These are phyloP conservation scores for Girardia tigrina DNA, from an alignment of 2,888 invertebrate species.

Conservation along the genomic window DNA sequence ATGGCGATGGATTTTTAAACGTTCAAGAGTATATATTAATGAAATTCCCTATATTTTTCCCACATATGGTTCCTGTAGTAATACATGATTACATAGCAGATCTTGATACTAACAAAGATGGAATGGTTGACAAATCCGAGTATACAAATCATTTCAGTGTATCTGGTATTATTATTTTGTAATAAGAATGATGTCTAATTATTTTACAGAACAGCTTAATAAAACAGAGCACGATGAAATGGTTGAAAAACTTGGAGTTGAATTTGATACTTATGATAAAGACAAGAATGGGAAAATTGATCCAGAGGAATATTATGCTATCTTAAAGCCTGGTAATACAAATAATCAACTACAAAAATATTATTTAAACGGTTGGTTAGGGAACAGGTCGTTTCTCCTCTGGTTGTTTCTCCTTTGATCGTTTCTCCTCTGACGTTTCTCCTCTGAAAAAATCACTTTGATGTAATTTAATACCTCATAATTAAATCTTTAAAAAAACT, in stretches of 20 bases:
- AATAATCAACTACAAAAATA: no score
- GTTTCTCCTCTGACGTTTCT: no score
- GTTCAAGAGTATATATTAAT: neutral
- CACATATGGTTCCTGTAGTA: neutral
- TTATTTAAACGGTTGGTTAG: no score
- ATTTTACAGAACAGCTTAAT: no score
- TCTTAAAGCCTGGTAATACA: neutral
- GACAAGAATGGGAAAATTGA: neutral
- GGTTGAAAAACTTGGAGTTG: neutral
- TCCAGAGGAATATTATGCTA: neutral
- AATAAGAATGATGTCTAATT: no score
- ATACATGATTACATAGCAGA: neutral
- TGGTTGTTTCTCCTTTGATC: no score
- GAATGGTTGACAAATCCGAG: neutral
- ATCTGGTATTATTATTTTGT: no score
- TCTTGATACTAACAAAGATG: neutral
- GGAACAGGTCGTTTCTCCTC: no score
- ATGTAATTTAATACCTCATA: no score
- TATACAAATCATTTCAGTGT: neutral
- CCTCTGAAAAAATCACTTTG: no score
- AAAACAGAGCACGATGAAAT: no score
- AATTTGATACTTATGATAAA: neutral
- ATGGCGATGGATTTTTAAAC: neutral
- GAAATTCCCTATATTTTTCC: neutral
- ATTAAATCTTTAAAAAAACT: no score